Percentiles rank a stretch among this genome's conserved stretches.
Conservation (phyloP, 2,888 invertebrate species). For the Apotomis capreana region DNA sequence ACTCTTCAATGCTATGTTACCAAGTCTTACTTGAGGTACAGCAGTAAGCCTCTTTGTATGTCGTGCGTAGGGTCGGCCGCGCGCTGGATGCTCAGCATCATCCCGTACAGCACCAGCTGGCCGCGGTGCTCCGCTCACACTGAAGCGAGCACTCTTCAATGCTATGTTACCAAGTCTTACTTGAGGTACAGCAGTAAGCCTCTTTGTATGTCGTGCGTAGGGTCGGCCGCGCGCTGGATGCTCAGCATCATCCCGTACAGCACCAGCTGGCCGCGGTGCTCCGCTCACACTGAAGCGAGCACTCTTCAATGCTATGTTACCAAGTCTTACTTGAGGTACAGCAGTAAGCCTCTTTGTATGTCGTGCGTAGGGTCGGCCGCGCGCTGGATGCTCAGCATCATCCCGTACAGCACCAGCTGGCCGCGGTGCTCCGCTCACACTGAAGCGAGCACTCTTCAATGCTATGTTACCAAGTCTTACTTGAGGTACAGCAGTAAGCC, state of each 20-base stretch:
- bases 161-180: constrained; percentile 50
- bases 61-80: constrained; percentile 85
- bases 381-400: constrained; percentile 89
- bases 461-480: constrained; percentile 83
- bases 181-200: constrained; percentile 94
- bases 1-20: constrained; percentile 81
- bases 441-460: constrained; percentile 95
- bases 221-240: constrained; percentile 80
- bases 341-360: constrained; percentile 86
- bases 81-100: constrained; percentile 89
- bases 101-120: constrained; percentile 93
- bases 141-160: constrained; percentile 91
- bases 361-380: constrained; percentile 85
- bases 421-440: constrained; percentile 95
- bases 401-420: constrained; percentile 93
- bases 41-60: constrained; percentile 86
- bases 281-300: constrained; percentile 93
- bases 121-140: constrained; percentile 95
- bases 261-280: constrained; percentile 95
- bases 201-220: constrained; percentile 82
- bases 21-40: constrained; percentile 87
- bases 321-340: constrained; percentile 87
- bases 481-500: constrained; percentile 94
- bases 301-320: constrained; percentile 81
- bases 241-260: constrained; percentile 95